A percentile compares a stretch with the other conserved stretches of the same genome.
phyloP scores from a whole-genome alignment of 2,888 invertebrate species.

The Patella caerulea region DNA sequence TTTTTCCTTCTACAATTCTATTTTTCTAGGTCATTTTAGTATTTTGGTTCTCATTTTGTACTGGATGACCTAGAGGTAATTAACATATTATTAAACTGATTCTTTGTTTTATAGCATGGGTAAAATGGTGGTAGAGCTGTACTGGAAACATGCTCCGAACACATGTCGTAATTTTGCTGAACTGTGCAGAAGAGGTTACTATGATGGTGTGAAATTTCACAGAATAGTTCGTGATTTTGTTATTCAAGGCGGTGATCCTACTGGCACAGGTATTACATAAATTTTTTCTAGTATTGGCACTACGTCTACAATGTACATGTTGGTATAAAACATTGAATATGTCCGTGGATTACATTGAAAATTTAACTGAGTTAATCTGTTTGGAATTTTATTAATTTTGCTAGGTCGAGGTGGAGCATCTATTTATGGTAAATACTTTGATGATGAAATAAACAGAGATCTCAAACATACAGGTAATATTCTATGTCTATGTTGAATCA shows the following conservation, averaged over 20 bases:
- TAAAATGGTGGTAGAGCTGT: conserved; percentile 89
- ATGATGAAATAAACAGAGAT: conserved; percentile 94
- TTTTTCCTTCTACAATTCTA: too few species aligned
- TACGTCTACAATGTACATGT: too few species aligned
- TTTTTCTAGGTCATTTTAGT: not conserved
- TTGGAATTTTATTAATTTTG: conserved; percentile 23
- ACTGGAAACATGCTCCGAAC: conserved; percentile 98
- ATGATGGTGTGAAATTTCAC: conserved; percentile 96
- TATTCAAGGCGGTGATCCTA: conserved; percentile 89
- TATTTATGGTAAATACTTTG: conserved; percentile 94
- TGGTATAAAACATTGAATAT: too few species aligned
- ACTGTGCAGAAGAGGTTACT: conserved; percentile 91
- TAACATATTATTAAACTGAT: not conserved
- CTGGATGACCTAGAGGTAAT: not conserved
- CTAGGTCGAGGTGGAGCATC: conserved; percentile 91
- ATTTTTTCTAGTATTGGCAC: too few species aligned
- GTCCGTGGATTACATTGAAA: too few species aligned
- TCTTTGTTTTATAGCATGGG: conserved; percentile 80
- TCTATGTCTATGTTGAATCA: too few species aligned
- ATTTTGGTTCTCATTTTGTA: not conserved
- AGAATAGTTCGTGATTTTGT: conserved; percentile 85
- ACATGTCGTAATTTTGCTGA: conserved; percentile 99
- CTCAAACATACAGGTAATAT: conserved; percentile 90
- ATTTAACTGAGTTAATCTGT: too few species aligned
- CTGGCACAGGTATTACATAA: conserved; percentile 81